Base-by-base conservation (phyloP, 1,140 invertebrate genomes). In the Drosophila watanabei region DNA sequence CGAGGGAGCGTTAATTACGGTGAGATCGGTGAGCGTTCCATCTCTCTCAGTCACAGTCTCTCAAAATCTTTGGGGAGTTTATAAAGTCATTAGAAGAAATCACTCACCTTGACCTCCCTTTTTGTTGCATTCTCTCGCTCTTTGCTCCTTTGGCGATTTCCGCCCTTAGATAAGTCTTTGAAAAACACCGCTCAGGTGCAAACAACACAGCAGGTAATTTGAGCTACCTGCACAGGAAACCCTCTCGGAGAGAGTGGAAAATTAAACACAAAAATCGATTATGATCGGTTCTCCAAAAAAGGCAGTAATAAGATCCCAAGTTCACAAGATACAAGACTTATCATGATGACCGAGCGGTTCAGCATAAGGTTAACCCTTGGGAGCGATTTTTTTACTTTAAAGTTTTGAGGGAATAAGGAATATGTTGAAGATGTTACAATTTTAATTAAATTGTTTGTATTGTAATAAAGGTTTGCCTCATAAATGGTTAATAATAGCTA, bases 41-140 rank as follows among this genome's bases (percentile, higher is more conserved):
- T 46, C 41, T 20, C 64, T 20, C 73, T 16, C 30, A 48, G 41
- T 28, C 48, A 16, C 20, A 32, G 28, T 24, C 18, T 13, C 32
- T 13, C 10, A 35, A 16, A 66, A 45, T 43, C n/a, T 51, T 51
- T 2, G 32, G 28, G 35, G 9, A 35, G 48, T 66, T 77, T 80
- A 80, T 69, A 62, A 81, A 78, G 51, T 24, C 77, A 69, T 71
- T 80, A 79, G 57, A 76, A 68, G 35, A 46, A 68, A 68, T 78
- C 6, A 37, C 32, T 37, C 48, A 37, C 52, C 65, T 61, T 46
- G 41, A 41, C 61, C 43, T 75, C 33, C 43, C 54, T 11, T 43
- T 18, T 48, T 28, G 4, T 33, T 69, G 9, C 13, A 33, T 39
- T 66, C n/a, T 5, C 18, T 46, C 11, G 8, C 45, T 7, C 32